Percentiles rank a stretch among this genome's conserved stretches.
phyloP scores from a whole-genome alignment of 2,888 invertebrate species.

The Lamproptera curius region DNA sequence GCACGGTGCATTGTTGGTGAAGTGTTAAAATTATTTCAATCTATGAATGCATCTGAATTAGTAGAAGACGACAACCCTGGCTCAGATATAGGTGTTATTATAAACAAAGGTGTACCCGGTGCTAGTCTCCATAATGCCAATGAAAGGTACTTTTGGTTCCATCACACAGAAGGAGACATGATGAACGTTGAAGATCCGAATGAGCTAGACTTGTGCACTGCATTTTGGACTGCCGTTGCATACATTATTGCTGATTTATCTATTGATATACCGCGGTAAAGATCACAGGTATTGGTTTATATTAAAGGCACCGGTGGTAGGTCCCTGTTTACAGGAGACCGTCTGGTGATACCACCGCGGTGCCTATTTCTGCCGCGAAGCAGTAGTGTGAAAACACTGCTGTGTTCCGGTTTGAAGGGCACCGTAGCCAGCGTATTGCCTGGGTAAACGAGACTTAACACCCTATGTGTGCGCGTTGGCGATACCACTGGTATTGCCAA shows the following conservation, averaged over 20 bases:
- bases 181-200: slow-evolving; percentile 85
- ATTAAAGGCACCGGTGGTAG: too few relatives aligned
- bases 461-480: too few relatives aligned
- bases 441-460: too few relatives aligned
- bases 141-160: slow-evolving; percentile 84
- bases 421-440: too few relatives aligned
- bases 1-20: slow-evolving; percentile 83
- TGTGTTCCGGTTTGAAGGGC: too few relatives aligned
- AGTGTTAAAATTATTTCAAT: slow-evolving; percentile 81
- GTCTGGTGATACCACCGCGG: too few relatives aligned
- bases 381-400: too few relatives aligned
- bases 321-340: too few relatives aligned
- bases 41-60: slow-evolving; percentile 83
- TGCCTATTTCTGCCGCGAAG: too few relatives aligned
- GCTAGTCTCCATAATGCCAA: slow-evolving; percentile 84
- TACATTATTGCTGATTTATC: slow-evolving; percentile 89
- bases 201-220: slow-evolving; percentile 84
- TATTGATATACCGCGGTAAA: slow-evolving; percentile 79
- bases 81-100: slow-evolving; percentile 84
- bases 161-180: slow-evolving; percentile 88
- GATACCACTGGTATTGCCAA: too few relatives aligned
- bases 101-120: slow-evolving; percentile 82
- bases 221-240: slow-evolving; percentile 87
- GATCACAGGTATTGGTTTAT: too few relatives aligned
- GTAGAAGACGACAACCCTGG: slow-evolving; percentile 76